Evolutionary conservation across 2,888 invertebrate genomes (phyloP), one percentile per base, ranked within the genome.

Genomic region (Sphaerophoria rueppellii): DNA sequence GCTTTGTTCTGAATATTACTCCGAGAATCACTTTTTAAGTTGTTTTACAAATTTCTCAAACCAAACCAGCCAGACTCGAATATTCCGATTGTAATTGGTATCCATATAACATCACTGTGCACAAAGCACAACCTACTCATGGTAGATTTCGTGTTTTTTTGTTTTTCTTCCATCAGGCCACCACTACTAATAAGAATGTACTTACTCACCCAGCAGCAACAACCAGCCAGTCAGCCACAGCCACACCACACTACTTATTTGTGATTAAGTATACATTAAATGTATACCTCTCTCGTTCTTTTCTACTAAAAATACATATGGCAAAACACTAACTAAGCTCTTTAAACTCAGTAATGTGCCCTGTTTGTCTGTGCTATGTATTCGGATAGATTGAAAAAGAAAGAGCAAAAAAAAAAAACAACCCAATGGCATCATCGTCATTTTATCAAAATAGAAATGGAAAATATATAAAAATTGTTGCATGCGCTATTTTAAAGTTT

Each of bases 381-480:
- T 7, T 40, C 60, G 75, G 60, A 72, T 75, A 37, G 32, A 60
- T 40, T 37, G 32, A 43, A 55, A 48, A 70, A 77, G n/a, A 46
- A 63, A 24, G 40, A 32, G 40, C 60, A 76, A 57, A 76, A 43
- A 43, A 43, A 43, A 43, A 43, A 43, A 43, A 9, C 9, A 43
- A 69, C 14, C 67, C 46, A 74, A 83, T 83, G 80, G 83, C 83
- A 83, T 83, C 83, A 80, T 83, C 80, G 83, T 80, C 76, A 80
- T 83, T 83, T 80, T 80, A 83, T 83, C 83, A 83, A 83, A 83
- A 83, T 83, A 83, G 83, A 83, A 80, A 83, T 83, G 80, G 71
- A 76, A 83, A 72, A 80, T 76, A 75, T 83, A 76, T 79, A 76
- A 77, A 83, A 85, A 85, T 85, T 85, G 85, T 85, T 85, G 85